A percentile compares a stretch with the other conserved stretches of the same genome.
phyloP scores from a whole-genome alignment of 2,113 vertebrate species.

The Leptocoma aspasia region DNA sequence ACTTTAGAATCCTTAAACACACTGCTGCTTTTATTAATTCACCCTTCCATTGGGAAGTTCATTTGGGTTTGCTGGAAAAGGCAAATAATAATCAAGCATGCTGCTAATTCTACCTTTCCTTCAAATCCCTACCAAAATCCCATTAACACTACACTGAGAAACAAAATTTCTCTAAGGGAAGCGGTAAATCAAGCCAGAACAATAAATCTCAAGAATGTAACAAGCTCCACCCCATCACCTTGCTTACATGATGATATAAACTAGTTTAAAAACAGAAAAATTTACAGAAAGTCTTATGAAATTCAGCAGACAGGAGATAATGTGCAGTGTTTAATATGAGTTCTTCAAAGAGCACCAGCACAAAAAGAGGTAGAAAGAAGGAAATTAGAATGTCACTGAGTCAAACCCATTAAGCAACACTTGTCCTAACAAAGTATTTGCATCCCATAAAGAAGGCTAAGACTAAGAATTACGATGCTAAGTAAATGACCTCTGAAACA shows the following conservation, averaged over 20 bases:
- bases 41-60: not conserved
- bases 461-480: not conserved
- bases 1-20: not conserved
- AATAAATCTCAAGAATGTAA: not conserved
- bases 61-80: not conserved
- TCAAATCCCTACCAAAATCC: not conserved
- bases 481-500: not conserved
- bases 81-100: not conserved
- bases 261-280: not conserved
- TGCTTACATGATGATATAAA: not conserved
- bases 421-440: not conserved
- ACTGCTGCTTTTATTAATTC: not conserved
- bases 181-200: not conserved
- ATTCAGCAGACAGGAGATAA: not conserved
- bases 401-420: not conserved
- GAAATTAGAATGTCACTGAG: not conserved
- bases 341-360: not conserved
- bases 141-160: not conserved
- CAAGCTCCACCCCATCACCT: not conserved
- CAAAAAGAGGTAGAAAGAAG: not conserved
- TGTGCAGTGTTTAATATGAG: fast-evolving
- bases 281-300: not conserved
- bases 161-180: not conserved
- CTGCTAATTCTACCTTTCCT: not conserved
- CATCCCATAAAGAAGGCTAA: not conserved